A percentile compares a stretch with the other conserved stretches of the same genome.
Conservation (phyloP, 2,888 invertebrate genomes). For the Megaustenia siamemsis region DNA sequence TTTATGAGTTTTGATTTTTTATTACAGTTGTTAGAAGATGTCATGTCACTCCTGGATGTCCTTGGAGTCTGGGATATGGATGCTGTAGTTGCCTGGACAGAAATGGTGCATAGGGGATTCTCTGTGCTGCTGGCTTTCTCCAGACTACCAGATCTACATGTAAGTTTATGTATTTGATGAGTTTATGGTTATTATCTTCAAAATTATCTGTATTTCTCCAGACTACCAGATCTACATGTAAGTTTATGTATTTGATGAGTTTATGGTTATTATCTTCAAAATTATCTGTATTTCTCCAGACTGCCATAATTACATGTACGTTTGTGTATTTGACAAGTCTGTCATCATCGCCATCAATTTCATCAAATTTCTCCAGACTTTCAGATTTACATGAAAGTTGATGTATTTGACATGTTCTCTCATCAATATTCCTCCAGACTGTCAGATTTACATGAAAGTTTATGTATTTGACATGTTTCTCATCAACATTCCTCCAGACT, state of each 20-base stretch:
- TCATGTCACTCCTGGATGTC: slow-evolving; percentile 82
- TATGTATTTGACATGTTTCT: too few species aligned
- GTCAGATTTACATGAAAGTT: too few species aligned
- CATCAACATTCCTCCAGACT: too few species aligned
- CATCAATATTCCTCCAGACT: too few species aligned
- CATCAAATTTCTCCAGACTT: slow-evolving; percentile 77
- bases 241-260: slow-evolving; percentile 50
- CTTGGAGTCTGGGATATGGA: slow-evolving; percentile 83
- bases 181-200: too few species aligned
- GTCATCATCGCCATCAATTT: too few species aligned
- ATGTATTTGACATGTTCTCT: too few species aligned
- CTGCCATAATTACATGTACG: slow-evolving; percentile 75
- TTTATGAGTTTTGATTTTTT: slow-evolving; percentile 2
- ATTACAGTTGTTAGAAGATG: slow-evolving; percentile 83
- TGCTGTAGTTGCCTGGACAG: slow-evolving; percentile 82
- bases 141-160: slow-evolving; percentile 74
- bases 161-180: slow-evolving; percentile 61
- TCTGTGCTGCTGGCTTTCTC: slow-evolving; percentile 78
- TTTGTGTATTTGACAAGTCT: too few species aligned
- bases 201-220: slow-evolving; percentile 77
- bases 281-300: slow-evolving; percentile 76
- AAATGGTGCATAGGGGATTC: slow-evolving; percentile 83
- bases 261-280: too few species aligned
- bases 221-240: slow-evolving; percentile 75
- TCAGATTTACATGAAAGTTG: slow-evolving; percentile 73